Conservation (phyloP, 2,113 vertebrate genomes). For the Illadopsis cleaveri region DNA sequence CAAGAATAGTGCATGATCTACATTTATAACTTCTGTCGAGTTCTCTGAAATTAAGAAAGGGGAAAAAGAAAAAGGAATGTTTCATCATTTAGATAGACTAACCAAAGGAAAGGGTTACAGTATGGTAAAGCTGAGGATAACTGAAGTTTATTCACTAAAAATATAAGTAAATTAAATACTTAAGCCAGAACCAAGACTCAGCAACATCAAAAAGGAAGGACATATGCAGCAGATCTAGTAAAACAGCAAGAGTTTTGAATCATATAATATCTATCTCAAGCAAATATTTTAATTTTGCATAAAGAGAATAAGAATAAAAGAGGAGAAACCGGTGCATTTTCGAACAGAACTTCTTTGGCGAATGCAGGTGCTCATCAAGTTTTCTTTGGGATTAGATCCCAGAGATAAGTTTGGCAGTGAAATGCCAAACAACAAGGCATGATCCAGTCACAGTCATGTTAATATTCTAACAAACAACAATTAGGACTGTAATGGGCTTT, state of each 20-base stretch:
- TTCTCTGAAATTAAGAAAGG: not conserved
- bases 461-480: not conserved
- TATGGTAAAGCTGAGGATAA: not conserved
- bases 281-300: not conserved
- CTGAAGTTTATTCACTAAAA: not conserved
- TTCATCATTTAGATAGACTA: not conserved
- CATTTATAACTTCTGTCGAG: not conserved
- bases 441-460: not conserved
- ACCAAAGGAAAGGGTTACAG: not conserved
- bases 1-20: not conserved
- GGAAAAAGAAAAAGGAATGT: accelerated
- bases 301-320: not conserved
- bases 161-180: not conserved
- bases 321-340: not conserved
- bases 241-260: not conserved
- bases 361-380: not conserved
- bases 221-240: not conserved
- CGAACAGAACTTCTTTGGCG: not conserved
- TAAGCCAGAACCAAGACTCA: not conserved
- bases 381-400: not conserved
- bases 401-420: not conserved
- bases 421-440: not conserved
- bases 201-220: not conserved
- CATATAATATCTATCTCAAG: not conserved
- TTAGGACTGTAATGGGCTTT: not conserved